phyloP scores from a whole-genome alignment of 2,888 invertebrate species.

The Drosophila atroscutellata region DNA sequence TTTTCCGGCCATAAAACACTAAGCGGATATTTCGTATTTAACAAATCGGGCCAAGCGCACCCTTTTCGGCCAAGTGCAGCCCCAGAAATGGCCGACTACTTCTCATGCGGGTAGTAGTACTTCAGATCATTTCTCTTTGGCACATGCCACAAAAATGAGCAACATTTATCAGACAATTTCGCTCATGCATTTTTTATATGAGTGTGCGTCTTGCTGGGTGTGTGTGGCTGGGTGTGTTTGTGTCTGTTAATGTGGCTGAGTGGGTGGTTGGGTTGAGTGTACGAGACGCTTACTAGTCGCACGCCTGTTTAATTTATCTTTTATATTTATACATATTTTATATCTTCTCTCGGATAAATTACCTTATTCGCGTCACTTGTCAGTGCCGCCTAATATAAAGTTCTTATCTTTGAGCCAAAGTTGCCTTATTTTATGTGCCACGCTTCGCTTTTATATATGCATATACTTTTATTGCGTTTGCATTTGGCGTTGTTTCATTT shows the following conservation, averaged over 20 bases:
- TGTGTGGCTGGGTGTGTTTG: conserved; percentile 2
- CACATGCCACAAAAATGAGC: conserved; percentile 44
- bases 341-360: conserved; percentile 57
- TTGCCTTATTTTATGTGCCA: conserved; percentile 29
- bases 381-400: conserved; percentile 45
- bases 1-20: conserved; percentile 54
- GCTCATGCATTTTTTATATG: conserved; percentile 70
- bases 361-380: conserved; percentile 66
- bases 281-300: conserved; percentile 45
- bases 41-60: conserved; percentile 8
- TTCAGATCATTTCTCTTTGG: conserved; percentile 7
- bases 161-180: conserved; percentile 60
- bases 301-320: conserved; percentile 45
- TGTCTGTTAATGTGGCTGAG: not conserved
- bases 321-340: not conserved
- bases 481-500: conserved; percentile 37
- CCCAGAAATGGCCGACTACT: conserved; percentile 7
- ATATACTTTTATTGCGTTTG: conserved; percentile 27
- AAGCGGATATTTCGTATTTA: conserved; percentile 39
- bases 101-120: conserved; percentile 23
- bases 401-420: conserved; percentile 44
- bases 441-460: conserved; percentile 8
- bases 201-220: conserved; percentile 8
- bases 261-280: conserved; percentile 4
- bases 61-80: conserved; percentile 18